A percentile compares a stretch with the other conserved stretches of the same genome.
Evolutionary conservation across 2,113 vertebrate genomes (phyloP).

Genomic region (Nansenia antarctica): DNA sequence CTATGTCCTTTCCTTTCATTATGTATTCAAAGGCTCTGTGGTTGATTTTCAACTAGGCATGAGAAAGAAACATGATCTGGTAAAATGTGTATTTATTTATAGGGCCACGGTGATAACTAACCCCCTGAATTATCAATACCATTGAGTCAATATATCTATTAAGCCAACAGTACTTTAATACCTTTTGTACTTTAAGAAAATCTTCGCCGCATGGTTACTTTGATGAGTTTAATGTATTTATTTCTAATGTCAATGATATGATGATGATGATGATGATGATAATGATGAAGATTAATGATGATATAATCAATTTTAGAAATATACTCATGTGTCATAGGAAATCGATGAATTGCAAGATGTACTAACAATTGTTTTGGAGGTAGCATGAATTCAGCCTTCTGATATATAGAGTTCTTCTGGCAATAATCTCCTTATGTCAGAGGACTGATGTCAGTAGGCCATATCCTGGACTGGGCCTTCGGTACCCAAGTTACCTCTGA

Average conservation of each 20-base stretch:
- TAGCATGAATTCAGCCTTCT: conserved; percentile 63
- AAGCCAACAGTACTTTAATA: conserved; percentile 15
- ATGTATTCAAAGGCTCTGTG: conserved; percentile 33
- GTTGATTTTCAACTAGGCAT: conserved; percentile 41
- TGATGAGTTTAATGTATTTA: conserved; percentile 48
- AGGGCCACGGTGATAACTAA: conserved; percentile 27
- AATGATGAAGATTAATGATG: conserved; percentile 16
- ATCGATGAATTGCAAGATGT: conserved; percentile 32
- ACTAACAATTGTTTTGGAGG: conserved; percentile 47
- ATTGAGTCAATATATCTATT: conserved; percentile 7
- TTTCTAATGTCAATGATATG: conserved; percentile 23
- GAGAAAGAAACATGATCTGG: conserved; percentile 26
- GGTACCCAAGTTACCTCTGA: background rate
- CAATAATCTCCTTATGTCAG: conserved; percentile 49
- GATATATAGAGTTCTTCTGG: conserved; percentile 40
- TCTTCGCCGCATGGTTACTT: conserved; percentile 53
- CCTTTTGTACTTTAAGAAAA: conserved; percentile 49
- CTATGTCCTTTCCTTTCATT: conserved; percentile 44
- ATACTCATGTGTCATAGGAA: conserved; percentile 14
- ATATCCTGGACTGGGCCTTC: background rate
- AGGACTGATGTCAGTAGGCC: conserved; percentile 25
- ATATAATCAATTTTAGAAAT: conserved; percentile 9
- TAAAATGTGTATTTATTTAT: conserved; percentile 48
- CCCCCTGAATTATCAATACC: background rate
- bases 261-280: conserved; percentile 23